Base-by-base conservation (phyloP, 2,113 vertebrate species). In the Leucoraja erinaceus region DNA sequence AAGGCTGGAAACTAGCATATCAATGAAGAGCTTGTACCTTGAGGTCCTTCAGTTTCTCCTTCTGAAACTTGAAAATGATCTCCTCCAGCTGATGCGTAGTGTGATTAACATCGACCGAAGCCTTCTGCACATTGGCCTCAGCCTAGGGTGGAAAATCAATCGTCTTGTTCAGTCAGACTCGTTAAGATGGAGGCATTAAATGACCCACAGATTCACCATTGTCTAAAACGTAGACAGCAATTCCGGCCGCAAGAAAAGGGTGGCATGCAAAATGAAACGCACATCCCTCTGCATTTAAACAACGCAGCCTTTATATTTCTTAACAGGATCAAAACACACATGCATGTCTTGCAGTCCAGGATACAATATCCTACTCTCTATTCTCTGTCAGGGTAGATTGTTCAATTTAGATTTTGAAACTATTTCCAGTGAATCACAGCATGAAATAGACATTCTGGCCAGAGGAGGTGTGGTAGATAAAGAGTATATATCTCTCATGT, bases 11-110 rank as follows among this genome's bases (percentile, higher is more conserved):
- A 38, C 25, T 47, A 20, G 20, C 9, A 22, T 72, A 14, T 72
- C 22, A 92, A 11, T 56, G 16, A 56, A 9, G 20, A 31, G 66
- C 56, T 33, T 93, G 38, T 81, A 97, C 97, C 96, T 97, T 97
- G 10, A 97, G 91, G 90, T 97, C 97, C 93, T 95, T 94, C n/a
- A 97, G 94, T 93, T 97, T 97, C 94, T 97, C 96, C 90, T 93
- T 95, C 95, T 98, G 97, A 94, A 97, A 98, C 78, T 95, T 93
- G 0, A 93, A 94, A 0, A 97, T 95, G 0, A 94, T 95, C 86
- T 97, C 97, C 93, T 97, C 96, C 47, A 97, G 94, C 33, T 96
- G 96, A 25, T 93, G 95, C 47, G 95, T 95, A 93, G 95, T 97
- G 63, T 93, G 94, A 94, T 95, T 95, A 1, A 96, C 95, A 0